phyloP scores from a whole-genome alignment of 1,140 invertebrate genomes.

The Rhagoletis zephyria region DNA sequence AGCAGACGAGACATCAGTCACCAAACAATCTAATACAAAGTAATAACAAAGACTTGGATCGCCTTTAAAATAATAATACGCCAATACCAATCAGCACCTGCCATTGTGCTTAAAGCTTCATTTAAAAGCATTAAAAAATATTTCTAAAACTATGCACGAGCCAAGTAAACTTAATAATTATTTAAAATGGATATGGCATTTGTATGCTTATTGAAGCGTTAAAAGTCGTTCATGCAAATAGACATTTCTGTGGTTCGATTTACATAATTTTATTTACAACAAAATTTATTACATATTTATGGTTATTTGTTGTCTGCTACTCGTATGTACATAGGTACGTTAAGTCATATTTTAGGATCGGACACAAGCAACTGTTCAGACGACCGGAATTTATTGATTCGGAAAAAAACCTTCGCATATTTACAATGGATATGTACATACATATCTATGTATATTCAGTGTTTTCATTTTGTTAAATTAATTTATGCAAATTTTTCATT shows the following conservation, averaged over 20 bases:
- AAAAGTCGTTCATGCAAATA: constrained; percentile 22
- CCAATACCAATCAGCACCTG: constrained; percentile 27
- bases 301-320: not conserved
- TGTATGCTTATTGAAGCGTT: constrained; percentile 29
- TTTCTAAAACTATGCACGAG: constrained; percentile 2
- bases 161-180: not conserved
- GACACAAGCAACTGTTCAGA: not conserved
- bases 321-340: not conserved
- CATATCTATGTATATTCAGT: not conserved
- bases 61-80: not conserved
- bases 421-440: not conserved
- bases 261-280: constrained; percentile 36
- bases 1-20: constrained; percentile 33
- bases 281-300: constrained; percentile 39
- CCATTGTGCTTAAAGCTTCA: constrained; percentile 7
- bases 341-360: not conserved
- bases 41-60: not conserved
- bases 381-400: not conserved
- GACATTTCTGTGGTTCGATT: not conserved
- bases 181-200: not conserved
- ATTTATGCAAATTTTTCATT: not conserved
- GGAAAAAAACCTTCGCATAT: constrained; percentile 18
- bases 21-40: not conserved
- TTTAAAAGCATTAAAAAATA: constrained; percentile 11
- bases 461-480: not conserved